Evolutionary conservation across 2,113 vertebrate species (phyloP).

Genomic region (Rana temporaria): DNA sequence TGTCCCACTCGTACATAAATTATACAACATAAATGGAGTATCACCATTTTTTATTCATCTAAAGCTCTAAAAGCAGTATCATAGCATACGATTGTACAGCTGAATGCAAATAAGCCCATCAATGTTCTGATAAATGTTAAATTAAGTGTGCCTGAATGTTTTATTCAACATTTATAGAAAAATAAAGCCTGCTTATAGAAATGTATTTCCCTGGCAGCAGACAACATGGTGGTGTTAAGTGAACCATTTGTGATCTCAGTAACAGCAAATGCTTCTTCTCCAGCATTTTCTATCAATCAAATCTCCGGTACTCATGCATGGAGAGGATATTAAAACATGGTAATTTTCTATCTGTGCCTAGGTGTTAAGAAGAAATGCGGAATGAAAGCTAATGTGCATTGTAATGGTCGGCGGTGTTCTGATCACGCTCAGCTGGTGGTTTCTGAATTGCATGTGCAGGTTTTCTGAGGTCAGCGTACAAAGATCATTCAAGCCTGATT

Average conservation of each 20-base stretch:
- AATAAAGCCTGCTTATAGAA: neutral
- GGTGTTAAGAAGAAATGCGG: slow-evolving; percentile 21
- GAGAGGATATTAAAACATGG: slow-evolving; percentile 17
- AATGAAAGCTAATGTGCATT: slow-evolving; percentile 44
- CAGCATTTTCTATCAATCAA: neutral
- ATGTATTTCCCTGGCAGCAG: neutral
- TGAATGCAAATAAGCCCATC: too few species aligned
- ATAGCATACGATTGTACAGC: too few species aligned
- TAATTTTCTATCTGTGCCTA: slow-evolving; percentile 36
- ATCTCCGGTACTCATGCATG: slow-evolving; percentile 1
- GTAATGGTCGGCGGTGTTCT: slow-evolving; percentile 17
- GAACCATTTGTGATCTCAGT: neutral
- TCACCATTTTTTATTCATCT: too few species aligned
- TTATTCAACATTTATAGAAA: neutral
- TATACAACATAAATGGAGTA: too few species aligned
- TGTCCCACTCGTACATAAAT: too few species aligned
- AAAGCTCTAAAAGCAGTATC: too few species aligned
- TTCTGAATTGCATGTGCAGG: slow-evolving; percentile 55
- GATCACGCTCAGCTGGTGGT: slow-evolving; percentile 34
- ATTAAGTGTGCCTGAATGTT: too few species aligned
- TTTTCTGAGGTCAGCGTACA: slow-evolving; percentile 66
- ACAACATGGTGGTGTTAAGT: neutral
- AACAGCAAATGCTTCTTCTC: neutral
- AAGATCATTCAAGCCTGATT: slow-evolving; percentile 68
- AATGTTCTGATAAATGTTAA: too few species aligned